Base-by-base conservation (phyloP, 2,888 invertebrate species). In the Volucella inflata region DNA sequence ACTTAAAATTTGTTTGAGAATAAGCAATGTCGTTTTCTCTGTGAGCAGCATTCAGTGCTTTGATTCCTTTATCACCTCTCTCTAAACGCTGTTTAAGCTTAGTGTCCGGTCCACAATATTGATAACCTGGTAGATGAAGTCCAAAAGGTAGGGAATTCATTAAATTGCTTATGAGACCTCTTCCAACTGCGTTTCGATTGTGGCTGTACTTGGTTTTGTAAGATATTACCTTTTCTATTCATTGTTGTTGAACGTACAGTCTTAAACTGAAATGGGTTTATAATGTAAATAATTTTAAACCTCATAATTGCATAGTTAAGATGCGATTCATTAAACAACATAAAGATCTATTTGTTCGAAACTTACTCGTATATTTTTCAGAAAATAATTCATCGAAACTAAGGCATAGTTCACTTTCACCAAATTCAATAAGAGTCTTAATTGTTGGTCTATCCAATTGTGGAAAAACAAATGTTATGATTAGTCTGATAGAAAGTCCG, bases 21-120 rank as follows among this genome's bases (percentile, higher is more conserved):
- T n/a, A n/a, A n/a, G n/a, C n/a, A n/a, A n/a, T n/a, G n/a, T n/a
- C n/a, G n/a, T n/a, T n/a, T n/a, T n/a, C n/a, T n/a, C n/a, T n/a
- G n/a, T n/a, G n/a, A n/a, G n/a, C n/a, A n/a, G n/a, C n/a, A n/a
- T n/a, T n/a, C n/a, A n/a, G n/a, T n/a, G n/a, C n/a, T n/a, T n/a
- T n/a, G n/a, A n/a, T n/a, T n/a, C n/a, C n/a, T n/a, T n/a, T n/a
- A n/a, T n/a, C n/a, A n/a, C n/a, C n/a, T n/a, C n/a, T 79, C 6
- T 74, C 77, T 40, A 90, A 87, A 53, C 89, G 77, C 80, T 89
- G 65, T 44, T 64, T 48, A 75, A 89, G 75, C 83, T 89, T 88
- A 40, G 89, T 89, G 9, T 89, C 89, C 10, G 89, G 89, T 30
- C 88, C 89, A 82, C 88, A 90, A 80, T 88, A 90, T 57, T 89